phyloP scores from a whole-genome alignment of 2,797 vertebrate species.

The Selene dorsalis region DNA sequence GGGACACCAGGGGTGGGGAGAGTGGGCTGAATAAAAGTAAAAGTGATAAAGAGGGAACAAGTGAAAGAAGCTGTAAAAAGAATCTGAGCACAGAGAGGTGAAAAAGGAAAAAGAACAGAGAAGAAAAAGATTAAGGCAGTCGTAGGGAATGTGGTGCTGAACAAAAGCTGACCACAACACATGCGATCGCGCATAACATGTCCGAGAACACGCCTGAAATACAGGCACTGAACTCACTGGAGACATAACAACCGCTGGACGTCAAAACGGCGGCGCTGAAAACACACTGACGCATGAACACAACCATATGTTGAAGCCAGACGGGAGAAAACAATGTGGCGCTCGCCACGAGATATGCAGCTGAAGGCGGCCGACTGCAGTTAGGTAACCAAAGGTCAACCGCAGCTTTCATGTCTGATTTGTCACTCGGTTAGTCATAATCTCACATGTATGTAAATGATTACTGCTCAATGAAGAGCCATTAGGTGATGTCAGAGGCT shows the following conservation, averaged over 20 bases:
- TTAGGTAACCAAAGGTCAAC: slow-evolving; percentile 45
- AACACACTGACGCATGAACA: slow-evolving; percentile 64
- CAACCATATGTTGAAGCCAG: slow-evolving; percentile 65
- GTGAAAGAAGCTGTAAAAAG: not conserved
- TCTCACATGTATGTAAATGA: slow-evolving; percentile 39
- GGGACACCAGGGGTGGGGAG: not conserved
- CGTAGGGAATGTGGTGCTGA: slow-evolving; percentile 4
- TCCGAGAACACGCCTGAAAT: slow-evolving; percentile 36
- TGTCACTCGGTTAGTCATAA: slow-evolving; percentile 57
- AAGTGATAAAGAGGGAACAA: not conserved
- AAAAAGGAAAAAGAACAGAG: not conserved
- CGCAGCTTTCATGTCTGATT: slow-evolving; percentile 63
- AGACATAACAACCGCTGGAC: slow-evolving; percentile 56
- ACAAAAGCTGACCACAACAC: slow-evolving; percentile 17
- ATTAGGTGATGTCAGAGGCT: slow-evolving; percentile 40
- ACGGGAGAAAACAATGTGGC: not conserved
- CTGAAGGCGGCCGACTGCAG: slow-evolving; percentile 17
- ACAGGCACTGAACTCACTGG: slow-evolving; percentile 1
- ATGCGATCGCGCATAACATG: not conserved
- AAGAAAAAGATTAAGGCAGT: not conserved
- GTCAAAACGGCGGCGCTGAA: slow-evolving; percentile 35
- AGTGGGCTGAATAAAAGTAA: not conserved
- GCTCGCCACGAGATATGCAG: slow-evolving; percentile 15
- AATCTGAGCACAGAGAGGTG: not conserved
- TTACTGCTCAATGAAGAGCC: slow-evolving; percentile 18